Conservation (phyloP, 2,113 vertebrate genomes). For the Copsychus sechellarum region DNA sequence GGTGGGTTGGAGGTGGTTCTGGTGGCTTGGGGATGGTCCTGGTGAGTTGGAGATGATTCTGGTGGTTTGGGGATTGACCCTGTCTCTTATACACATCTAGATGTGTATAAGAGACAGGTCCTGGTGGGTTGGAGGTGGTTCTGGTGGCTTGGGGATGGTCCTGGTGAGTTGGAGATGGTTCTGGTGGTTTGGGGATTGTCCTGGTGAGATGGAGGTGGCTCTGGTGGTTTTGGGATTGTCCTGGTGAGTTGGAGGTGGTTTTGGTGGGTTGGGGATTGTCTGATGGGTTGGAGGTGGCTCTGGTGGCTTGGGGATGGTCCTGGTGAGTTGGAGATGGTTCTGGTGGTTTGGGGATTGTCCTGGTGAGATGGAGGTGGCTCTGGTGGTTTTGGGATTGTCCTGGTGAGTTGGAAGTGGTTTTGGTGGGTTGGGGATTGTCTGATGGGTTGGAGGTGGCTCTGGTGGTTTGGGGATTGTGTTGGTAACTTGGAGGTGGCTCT, state of each 20-base stretch:
- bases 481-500: not conserved
- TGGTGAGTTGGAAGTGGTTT: not conserved
- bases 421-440: not conserved
- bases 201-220: not conserved
- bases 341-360: not conserved
- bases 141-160: no score
- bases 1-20: not conserved
- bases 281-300: not conserved
- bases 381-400: not conserved
- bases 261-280: not conserved
- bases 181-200: no score
- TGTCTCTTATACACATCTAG: no score
- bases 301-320: not conserved
- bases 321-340: not conserved
- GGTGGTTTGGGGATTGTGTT: not conserved
- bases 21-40: not conserved
- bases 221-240: no score
- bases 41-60: not conserved
- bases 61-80: not conserved
- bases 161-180: no score
- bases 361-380: not conserved
- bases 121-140: no score
- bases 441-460: not conserved
- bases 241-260: not conserved
- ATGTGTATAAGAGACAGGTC: no score